These are phyloP conservation scores for Eriosoma lanigerum DNA, from an alignment of 1,140 invertebrate species.

Conservation along the genomic window DNA sequence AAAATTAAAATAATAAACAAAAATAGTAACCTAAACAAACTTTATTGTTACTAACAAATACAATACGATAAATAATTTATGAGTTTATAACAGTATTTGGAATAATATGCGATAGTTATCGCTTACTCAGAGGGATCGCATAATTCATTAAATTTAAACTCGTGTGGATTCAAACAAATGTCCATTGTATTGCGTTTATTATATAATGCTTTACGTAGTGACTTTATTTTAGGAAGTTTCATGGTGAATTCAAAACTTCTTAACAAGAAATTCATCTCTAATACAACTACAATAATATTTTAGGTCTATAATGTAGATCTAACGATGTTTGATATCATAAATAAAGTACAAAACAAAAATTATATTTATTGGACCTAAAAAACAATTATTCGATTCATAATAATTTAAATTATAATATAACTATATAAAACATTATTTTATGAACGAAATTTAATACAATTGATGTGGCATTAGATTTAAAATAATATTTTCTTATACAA, in stretches of 20 bases:
- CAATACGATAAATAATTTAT: slow-evolving; percentile 38
- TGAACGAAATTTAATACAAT: too few relatives aligned
- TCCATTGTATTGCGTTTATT: slow-evolving; percentile 4
- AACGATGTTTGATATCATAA: too few relatives aligned
- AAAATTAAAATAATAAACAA: not conserved
- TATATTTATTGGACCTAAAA: too few relatives aligned
- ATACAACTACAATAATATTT: too few relatives aligned
- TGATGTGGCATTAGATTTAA: too few relatives aligned
- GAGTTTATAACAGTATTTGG: slow-evolving; percentile 22
- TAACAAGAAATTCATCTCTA: not conserved
- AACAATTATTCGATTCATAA: too few relatives aligned
- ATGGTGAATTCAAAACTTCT: not conserved
- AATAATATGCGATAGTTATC: slow-evolving; percentile 36
- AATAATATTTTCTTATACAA: too few relatives aligned
- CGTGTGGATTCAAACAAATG: not conserved
- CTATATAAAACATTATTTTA: too few relatives aligned
- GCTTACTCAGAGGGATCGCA: not conserved
- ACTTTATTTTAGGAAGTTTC: slow-evolving; percentile 21
- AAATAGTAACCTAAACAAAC: not conserved
- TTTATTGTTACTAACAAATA: slow-evolving; percentile 26
- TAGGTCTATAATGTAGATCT: too few relatives aligned
- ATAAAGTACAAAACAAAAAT: too few relatives aligned
- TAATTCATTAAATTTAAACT: slow-evolving; percentile 19
- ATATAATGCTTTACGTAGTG: not conserved
- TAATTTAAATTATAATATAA: too few relatives aligned